Conservation (phyloP, 2,113 vertebrate species). For the Pantherophis guttatus region DNA sequence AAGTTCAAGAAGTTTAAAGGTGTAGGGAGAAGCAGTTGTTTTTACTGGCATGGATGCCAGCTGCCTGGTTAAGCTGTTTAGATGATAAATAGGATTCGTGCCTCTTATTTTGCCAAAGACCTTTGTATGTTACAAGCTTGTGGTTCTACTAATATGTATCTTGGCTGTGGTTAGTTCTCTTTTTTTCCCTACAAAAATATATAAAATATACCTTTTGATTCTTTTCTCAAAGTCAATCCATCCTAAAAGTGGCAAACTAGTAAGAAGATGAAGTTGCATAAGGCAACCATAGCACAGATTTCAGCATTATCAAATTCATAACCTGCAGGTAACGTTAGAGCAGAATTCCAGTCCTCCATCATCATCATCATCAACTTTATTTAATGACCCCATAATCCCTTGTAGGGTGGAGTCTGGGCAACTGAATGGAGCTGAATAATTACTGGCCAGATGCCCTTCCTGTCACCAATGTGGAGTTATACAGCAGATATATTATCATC, state of each 20-base stretch:
- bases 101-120: constrained; percentile 7
- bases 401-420: too few species aligned
- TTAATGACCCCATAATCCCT: too few species aligned
- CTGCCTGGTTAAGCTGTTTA: neutral
- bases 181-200: neutral
- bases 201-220: neutral
- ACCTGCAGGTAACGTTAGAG: neutral
- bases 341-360: neutral
- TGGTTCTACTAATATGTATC: neutral
- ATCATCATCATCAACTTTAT: too few species aligned
- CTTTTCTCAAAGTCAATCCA: neutral
- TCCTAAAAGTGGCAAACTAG: neutral
- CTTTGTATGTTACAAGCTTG: neutral
- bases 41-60: neutral
- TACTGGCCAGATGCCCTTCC: too few species aligned
- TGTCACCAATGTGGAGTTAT: too few species aligned
- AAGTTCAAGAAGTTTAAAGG: constrained; percentile 18
- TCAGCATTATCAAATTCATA: neutral
- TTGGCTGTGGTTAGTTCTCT: neutral
- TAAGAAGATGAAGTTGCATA: neutral
- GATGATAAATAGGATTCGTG: neutral
- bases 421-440: too few species aligned
- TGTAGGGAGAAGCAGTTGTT: neutral
- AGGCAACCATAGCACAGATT: neutral
- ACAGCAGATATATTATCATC: too few species aligned